Evolutionary conservation across 2,888 invertebrate genomes (phyloP), one percentile per base, ranked within the genome.

Genomic region (Melipona beecheii): DNA sequence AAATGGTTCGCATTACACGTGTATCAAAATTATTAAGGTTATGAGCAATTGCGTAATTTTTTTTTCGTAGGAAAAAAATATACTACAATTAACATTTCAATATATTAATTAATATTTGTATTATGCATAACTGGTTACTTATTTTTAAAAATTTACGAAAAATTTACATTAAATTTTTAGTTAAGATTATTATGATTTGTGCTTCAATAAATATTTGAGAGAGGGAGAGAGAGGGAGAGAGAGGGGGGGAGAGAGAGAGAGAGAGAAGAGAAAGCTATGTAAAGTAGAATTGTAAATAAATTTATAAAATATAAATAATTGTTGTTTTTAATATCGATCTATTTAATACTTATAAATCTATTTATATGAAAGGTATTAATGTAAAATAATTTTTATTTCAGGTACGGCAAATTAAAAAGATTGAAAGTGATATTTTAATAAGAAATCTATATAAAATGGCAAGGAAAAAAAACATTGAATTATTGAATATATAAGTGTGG

Each of bases 401-500:
- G 89, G 77, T 87, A 74, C 72, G 36, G 64, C 43, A 78, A 54
- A 13, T 68, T 77, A 60, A 81, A 72, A 70, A 80, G 79, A 84
- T 86, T 84, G 68, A 86, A 81, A 79, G 31, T 58, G 36, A 17
- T 49, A 36, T 78, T 66, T 74, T 78, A 76, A 80, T 36, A 69
- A 64, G 43, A 54, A 81, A 76, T 72, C 36, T 68, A 19, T 69
- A 72, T 78, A 88, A 80, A 84, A 88, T 88, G 88, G 89, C 87
- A 89, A 89, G 73, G 11, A 89, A 87, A 85, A 88, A 82, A 76
- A 27, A 70, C 60, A 62, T 66, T 75, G n/a, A 52, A 9, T 60
- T 75, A 27, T 36, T 79, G 65, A 85, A 62, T 66, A 60, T 50
- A 74, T 73, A 79, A 62, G 75, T 54, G 70, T 11, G 17, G 68